Evolutionary conservation across 2,888 invertebrate genomes (phyloP).

Genomic region (Lasioglossum pauxillum): DNA sequence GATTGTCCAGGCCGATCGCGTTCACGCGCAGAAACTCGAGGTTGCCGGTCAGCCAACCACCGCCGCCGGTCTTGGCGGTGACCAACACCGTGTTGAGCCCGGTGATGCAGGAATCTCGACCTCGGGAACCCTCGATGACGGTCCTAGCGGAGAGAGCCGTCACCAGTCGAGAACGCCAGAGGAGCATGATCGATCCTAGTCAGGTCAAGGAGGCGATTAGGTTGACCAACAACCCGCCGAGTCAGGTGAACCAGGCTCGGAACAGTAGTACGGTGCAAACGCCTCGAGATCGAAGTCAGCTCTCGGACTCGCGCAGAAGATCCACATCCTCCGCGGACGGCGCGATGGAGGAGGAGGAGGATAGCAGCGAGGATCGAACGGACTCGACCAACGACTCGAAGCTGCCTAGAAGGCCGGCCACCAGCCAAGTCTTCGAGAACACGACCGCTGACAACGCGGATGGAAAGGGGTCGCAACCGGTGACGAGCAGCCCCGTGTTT

Average conservation of each 20-base stretch:
- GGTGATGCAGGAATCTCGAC: slow-evolving; percentile 83
- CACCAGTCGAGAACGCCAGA: slow-evolving; percentile 82
- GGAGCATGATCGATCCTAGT: slow-evolving; percentile 85
- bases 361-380: slow-evolving; percentile 6
- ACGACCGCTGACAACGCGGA: background rate
- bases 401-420: background rate
- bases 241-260: slow-evolving; percentile 71
- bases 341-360: background rate
- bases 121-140: slow-evolving; percentile 75
- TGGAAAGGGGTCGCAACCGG: background rate
- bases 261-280: background rate
- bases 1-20: slow-evolving; percentile 83
- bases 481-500: slow-evolving; percentile 58
- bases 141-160: slow-evolving; percentile 81
- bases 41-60: slow-evolving; percentile 77
- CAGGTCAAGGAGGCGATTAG: slow-evolving; percentile 81
- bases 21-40: slow-evolving; percentile 66
- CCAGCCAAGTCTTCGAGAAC: background rate
- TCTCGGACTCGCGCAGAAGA: background rate
- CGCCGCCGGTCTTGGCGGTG: slow-evolving; percentile 81
- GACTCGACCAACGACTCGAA: slow-evolving; percentile 3
- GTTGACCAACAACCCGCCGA: slow-evolving; percentile 78
- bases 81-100: slow-evolving; percentile 83
- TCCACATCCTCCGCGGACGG: background rate
- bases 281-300: background rate